Conservation (phyloP, 2,113 vertebrate genomes). For the Climacteris rufus region DNA sequence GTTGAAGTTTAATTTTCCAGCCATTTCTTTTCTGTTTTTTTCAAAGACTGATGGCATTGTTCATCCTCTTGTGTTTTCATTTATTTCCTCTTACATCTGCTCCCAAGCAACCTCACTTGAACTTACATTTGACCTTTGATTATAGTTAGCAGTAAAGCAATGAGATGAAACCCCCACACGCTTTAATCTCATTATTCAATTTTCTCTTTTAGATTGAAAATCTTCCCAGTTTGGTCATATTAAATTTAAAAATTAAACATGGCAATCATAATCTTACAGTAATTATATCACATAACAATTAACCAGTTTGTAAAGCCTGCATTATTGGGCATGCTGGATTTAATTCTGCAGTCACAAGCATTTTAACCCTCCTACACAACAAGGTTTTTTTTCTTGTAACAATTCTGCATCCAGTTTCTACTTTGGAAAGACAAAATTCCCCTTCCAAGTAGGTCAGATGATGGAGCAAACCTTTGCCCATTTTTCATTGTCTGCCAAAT, state of each 20-base stretch:
- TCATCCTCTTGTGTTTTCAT: background rate
- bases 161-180: background rate
- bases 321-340: background rate
- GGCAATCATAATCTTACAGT: background rate
- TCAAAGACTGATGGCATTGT: background rate
- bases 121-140: background rate
- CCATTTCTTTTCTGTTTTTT: background rate
- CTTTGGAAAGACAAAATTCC: background rate
- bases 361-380: background rate
- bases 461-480: background rate
- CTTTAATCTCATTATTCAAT: background rate
- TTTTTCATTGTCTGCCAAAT: background rate
- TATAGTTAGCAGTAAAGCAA: background rate
- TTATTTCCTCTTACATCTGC: background rate
- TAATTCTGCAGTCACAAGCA: background rate
- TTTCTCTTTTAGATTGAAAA: background rate
- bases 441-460: background rate
- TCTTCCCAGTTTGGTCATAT: background rate
- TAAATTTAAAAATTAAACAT: background rate
- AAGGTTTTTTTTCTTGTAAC: background rate
- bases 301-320: background rate
- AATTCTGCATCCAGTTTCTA: background rate
- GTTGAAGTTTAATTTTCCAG: slow-evolving; percentile 3
- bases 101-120: background rate
- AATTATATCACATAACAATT: background rate